These are phyloP conservation scores for Panzeria rudis DNA, from an alignment of 2,888 invertebrate genomes.

Conservation along the genomic window DNA sequence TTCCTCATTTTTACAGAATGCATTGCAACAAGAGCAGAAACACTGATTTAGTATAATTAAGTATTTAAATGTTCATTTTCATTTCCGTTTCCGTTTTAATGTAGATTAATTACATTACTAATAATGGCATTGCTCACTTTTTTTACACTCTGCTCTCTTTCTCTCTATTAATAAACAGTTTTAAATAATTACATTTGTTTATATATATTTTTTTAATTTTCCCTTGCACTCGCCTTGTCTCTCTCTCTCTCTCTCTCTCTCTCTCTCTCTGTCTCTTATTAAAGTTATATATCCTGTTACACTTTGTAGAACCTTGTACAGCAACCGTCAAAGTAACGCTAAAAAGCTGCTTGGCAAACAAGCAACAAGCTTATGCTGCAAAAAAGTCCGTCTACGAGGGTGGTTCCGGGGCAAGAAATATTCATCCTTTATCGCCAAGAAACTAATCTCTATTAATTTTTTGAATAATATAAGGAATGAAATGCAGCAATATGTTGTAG, in stretches of 20 bases:
- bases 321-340: background rate
- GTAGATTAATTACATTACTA: conserved; percentile 48
- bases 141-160: background rate
- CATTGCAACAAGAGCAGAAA: background rate
- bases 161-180: background rate
- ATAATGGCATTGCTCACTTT: background rate
- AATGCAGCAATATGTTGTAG: too few species aligned
- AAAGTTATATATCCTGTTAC: conserved; percentile 29
- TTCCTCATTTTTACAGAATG: background rate
- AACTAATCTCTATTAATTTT: too few species aligned
- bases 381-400: background rate
- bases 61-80: conserved; percentile 56
- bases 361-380: conserved; percentile 14
- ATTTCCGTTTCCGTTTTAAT: conserved; percentile 67
- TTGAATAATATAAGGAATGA: too few species aligned
- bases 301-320: conserved; percentile 9
- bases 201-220: too few species aligned
- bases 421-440: too few species aligned
- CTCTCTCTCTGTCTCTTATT: background rate
- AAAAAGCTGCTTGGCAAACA: background rate
- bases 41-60: conserved; percentile 15
- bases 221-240: background rate
- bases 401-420: background rate
- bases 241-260: background rate
- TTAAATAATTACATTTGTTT: background rate